A percentile compares a stretch with the other conserved stretches of the same genome.
phyloP scores from a whole-genome alignment of 2,888 invertebrate species.

The Apantesis nais region DNA sequence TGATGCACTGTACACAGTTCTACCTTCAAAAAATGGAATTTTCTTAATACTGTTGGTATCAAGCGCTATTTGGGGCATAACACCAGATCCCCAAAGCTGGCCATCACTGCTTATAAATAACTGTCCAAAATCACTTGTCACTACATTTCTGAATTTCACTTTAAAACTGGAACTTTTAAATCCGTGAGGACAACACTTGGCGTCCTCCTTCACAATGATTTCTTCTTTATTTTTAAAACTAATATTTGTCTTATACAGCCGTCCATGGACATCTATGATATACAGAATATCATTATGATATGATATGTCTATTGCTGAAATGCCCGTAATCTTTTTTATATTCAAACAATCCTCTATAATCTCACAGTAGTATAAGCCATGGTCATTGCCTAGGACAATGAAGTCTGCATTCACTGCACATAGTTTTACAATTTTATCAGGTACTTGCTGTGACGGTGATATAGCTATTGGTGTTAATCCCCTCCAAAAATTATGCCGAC shows the following conservation, averaged over 20 bases:
- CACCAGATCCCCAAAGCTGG: slow-evolving; percentile 89
- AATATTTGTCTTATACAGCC: slow-evolving; percentile 85
- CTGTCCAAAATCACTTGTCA: slow-evolving; percentile 87
- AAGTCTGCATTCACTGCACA: slow-evolving; percentile 72
- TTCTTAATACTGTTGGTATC: slow-evolving; percentile 86
- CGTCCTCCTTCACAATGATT: slow-evolving; percentile 87
- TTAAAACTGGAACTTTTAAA: slow-evolving; percentile 87
- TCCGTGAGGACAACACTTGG: slow-evolving; percentile 88
- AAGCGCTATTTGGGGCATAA: slow-evolving; percentile 88
- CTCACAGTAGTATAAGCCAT: slow-evolving; percentile 76
- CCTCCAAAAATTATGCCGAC: slow-evolving; percentile 81
- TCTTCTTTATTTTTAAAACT: slow-evolving; percentile 86
- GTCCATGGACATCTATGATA: slow-evolving; percentile 87
- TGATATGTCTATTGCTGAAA: slow-evolving; percentile 87
- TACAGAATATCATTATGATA: slow-evolving; percentile 86
- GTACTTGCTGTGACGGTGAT: slow-evolving; percentile 69
- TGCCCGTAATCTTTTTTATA: slow-evolving; percentile 79
- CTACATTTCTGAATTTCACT: slow-evolving; percentile 87
- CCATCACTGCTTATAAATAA: slow-evolving; percentile 88
- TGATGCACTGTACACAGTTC: slow-evolving; percentile 88
- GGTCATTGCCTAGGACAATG: slow-evolving; percentile 78
- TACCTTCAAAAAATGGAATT: slow-evolving; percentile 89
- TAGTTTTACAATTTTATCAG: slow-evolving; percentile 79
- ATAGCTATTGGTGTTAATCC: slow-evolving; percentile 72
- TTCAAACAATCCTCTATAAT: slow-evolving; percentile 70